Evolutionary conservation across 1,140 invertebrate genomes (phyloP).

Genomic region (Acromyrmex heyeri): DNA sequence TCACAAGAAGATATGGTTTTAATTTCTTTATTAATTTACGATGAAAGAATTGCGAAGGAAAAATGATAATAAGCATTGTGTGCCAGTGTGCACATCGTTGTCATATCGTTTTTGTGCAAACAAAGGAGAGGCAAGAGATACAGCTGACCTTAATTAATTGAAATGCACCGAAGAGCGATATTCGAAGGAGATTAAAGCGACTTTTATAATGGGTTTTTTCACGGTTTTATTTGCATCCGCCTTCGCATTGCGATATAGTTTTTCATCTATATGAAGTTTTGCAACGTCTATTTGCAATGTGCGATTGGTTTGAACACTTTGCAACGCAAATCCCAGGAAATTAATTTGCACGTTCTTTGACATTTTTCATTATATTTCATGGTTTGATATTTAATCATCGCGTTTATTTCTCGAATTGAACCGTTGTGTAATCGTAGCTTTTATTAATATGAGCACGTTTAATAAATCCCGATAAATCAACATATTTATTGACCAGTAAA

Average conservation of each 20-base stretch:
- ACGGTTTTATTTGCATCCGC: conserved; percentile 6
- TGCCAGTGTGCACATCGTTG: background rate
- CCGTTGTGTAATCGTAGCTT: background rate
- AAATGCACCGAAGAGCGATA: conserved; percentile 54
- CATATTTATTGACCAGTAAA: background rate
- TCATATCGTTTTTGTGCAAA: conserved; percentile 44
- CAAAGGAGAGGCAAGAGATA: conserved; percentile 38
- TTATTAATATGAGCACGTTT: background rate
- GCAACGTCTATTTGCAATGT: background rate
- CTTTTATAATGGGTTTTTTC: conserved; percentile 9
- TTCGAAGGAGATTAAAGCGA: conserved; percentile 31
- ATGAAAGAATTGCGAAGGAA: background rate
- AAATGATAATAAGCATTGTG: background rate
- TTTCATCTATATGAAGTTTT: conserved; percentile 12
- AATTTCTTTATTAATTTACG: background rate
- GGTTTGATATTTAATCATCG: background rate
- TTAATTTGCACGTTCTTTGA: conserved; percentile 16
- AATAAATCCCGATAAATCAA: background rate
- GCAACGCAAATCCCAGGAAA: background rate
- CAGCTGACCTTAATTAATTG: conserved; percentile 61
- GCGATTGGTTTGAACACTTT: conserved; percentile 1
- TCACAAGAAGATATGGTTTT: background rate
- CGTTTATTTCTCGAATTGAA: background rate
- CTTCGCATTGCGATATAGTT: conserved; percentile 4
- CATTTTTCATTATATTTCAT: conserved; percentile 1